A percentile compares a stretch with the other conserved stretches of the same genome.
Conservation (phyloP, 2,888 invertebrate species). For the Napeogenes sylphis region DNA sequence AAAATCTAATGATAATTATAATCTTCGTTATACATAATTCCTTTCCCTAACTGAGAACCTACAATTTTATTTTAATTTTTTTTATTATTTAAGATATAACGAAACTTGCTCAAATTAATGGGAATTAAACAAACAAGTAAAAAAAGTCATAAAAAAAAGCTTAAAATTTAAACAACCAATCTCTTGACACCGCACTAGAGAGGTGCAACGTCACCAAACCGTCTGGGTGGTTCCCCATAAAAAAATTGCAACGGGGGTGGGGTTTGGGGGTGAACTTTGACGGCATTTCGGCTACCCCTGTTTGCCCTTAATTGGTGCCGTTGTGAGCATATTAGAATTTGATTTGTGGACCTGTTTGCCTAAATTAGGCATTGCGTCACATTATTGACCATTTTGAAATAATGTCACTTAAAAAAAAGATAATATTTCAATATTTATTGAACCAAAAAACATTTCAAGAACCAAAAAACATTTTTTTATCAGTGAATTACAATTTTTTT, state of each 20-base stretch:
- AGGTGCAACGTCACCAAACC: conserved; percentile 74
- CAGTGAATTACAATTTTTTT: too few species aligned
- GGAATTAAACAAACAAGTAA: background rate
- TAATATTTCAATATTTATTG: too few species aligned
- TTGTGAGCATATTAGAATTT: conserved; percentile 46
- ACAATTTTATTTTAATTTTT: too few species aligned
- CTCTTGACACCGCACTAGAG: conserved; percentile 33
- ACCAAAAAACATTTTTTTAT: too few species aligned
- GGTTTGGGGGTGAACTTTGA: conserved; percentile 62
- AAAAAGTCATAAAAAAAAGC: conserved; percentile 6
- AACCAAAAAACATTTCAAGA: too few species aligned
- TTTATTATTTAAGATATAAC: too few species aligned
- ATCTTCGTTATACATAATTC: background rate
- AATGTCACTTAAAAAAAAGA: too few species aligned
- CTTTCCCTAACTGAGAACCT: too few species aligned
- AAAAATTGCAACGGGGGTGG: conserved; percentile 62
- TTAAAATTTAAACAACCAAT: conserved; percentile 38
- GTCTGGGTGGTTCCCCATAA: conserved; percentile 60
- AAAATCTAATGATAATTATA: background rate
- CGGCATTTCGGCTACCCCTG: conserved; percentile 52
- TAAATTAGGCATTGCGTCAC: conserved; percentile 25
- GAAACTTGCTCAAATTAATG: too few species aligned
- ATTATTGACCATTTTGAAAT: background rate
- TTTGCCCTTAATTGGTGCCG: conserved; percentile 64
- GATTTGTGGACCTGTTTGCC: conserved; percentile 32